A percentile compares a stretch with the other conserved stretches of the same genome.
These are phyloP conservation scores for Noctilio leporinus DNA, from an alignment of 2,113 vertebrate genomes.

Conservation along the genomic window DNA sequence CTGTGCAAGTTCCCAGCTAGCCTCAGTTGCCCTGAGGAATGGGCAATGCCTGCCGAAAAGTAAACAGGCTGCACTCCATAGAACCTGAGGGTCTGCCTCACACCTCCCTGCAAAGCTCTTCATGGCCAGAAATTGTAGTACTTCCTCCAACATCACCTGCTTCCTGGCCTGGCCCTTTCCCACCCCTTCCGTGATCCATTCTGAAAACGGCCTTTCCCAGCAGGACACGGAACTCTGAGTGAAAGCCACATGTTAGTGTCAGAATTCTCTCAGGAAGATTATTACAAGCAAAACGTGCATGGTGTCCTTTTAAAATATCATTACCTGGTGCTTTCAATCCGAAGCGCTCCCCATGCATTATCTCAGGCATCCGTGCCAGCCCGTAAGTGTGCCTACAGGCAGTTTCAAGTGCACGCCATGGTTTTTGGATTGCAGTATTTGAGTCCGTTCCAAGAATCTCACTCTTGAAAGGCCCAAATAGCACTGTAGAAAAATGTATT, in stretches of 20 bases:
- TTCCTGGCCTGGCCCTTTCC: background rate
- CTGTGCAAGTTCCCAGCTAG: background rate
- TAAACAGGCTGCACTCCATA: background rate
- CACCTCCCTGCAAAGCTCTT: background rate
- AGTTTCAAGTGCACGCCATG: background rate
- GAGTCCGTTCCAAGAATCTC: slow-evolving; percentile 50
- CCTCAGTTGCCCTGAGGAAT: background rate
- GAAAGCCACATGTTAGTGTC: background rate
- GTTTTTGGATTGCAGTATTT: slow-evolving; percentile 17
- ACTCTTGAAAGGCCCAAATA: slow-evolving; percentile 4
- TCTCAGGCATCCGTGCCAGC: background rate
- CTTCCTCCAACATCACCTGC: background rate
- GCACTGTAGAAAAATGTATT: background rate
- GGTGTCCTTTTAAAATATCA: slow-evolving; percentile 24
- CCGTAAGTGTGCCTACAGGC: background rate
- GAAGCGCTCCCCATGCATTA: background rate
- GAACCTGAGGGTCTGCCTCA: background rate
- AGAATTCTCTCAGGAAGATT: slow-evolving; percentile 4
- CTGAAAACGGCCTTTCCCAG: slow-evolving; percentile 2
- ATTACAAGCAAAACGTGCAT: background rate
- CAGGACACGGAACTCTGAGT: background rate
- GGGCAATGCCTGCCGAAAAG: background rate
- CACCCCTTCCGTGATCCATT: background rate
- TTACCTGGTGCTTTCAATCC: background rate
- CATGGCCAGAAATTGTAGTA: background rate